Conservation (phyloP, 2,113 vertebrate genomes). For the Sphyrna mokarran region DNA sequence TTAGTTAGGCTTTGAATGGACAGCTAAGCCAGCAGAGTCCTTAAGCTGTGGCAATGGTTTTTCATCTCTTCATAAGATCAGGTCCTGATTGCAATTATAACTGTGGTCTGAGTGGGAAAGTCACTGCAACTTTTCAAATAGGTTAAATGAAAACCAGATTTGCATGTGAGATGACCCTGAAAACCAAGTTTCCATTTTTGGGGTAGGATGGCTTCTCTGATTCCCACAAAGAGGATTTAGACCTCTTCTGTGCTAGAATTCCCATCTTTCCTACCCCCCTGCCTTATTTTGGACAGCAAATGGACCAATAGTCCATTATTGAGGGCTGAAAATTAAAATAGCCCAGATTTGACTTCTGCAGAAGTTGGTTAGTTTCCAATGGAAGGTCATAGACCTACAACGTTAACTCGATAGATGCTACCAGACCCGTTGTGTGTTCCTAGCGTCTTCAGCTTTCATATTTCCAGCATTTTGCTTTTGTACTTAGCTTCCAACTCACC, state of each 20-base stretch:
- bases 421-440: background rate
- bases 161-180: background rate
- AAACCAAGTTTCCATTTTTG: background rate
- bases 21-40: background rate
- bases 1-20: background rate
- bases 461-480: background rate
- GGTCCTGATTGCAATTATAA: background rate
- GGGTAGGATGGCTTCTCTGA: background rate
- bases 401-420: background rate
- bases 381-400: background rate
- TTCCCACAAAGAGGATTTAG: background rate
- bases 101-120: background rate
- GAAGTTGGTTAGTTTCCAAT: background rate
- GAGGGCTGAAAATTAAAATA: background rate
- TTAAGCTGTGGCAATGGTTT: no score
- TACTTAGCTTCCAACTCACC: background rate
- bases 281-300: background rate
- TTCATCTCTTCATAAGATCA: no score
- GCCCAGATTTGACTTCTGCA: background rate
- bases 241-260: background rate
- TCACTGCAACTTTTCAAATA: background rate
- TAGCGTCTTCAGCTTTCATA: background rate
- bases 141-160: background rate
- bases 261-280: no score
- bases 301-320: background rate